Evolutionary conservation across 1,140 invertebrate species (phyloP), one percentile per base, ranked within the genome.

Genomic region (Pissodes strobi): DNA sequence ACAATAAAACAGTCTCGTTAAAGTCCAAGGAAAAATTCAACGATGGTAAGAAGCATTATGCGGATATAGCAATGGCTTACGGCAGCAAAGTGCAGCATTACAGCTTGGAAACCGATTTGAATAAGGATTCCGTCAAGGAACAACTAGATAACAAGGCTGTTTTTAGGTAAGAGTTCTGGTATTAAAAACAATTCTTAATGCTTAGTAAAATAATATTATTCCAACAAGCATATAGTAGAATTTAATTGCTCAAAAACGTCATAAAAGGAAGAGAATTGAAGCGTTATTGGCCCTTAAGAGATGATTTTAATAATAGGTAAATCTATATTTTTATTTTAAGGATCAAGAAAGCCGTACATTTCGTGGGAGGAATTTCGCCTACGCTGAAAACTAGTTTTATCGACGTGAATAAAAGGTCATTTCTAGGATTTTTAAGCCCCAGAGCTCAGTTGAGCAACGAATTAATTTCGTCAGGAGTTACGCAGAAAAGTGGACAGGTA

Each of bases 21-120:
- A 83, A 82, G 15, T 90, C 88, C 0, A 83, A 83, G 0, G 84
- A 87, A 12, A 86, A 86, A 60, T 91, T 93, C 74, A 96, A 95
- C 73, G 90, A 84, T 57, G 94, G 93, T 4, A 84, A 88, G 62
- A 90, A 90, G 84, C 87, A 89, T 0, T 86, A 86, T 66, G 84
- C 95, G 2, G 86, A 90, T 69, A 90, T 91, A 2, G 49, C 19
- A 30, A 60, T 64, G 62, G 34, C 17, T n/a, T 63, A 57, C 23
- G 13, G 2, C 15, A 53, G 30, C 23, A 25, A 46, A 17, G 30
- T 25, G 9, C 66, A 68, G 22, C 21, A 60, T 9, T 68, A 68
- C 22, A 61, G 12, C 39, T 41, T 68, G 30, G 38, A 48, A 30
- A 34, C 38, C 3, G 62, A 68, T 18, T 18, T 27, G 22, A 38